Base-by-base conservation (phyloP, 2,797 vertebrate species). In the Dendrocincla fuliginosa region DNA sequence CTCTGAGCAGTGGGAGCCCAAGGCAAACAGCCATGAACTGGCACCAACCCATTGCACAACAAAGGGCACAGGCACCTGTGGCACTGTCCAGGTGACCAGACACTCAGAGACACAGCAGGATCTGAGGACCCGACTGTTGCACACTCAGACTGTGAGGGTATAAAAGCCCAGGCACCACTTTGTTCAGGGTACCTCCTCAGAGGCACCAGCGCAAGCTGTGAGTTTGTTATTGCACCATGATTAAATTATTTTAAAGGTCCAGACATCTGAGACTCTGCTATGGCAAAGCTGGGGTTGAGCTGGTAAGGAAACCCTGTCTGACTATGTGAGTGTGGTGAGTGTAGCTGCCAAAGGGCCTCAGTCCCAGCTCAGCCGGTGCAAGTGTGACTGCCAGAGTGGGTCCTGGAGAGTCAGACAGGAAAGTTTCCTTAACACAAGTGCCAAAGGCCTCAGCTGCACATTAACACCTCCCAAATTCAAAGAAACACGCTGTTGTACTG, bases 31-130 rank as follows among this genome's bases (percentile, higher is more conserved):
- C n/a, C 37, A 25, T 41, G 73, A 84, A 52, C 52, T 39, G 52
- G 44, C 27, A 65, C 14, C 0, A 0, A 57, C 19, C 11, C 24
- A 32, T 11, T 39, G 24, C 37, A 56, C 0, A 37, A 52, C 64
- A 46, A 46, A 67, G 52, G 28, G 10, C 20, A 16, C 37, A 65
- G 25, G 37, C 37, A 78, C 18, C n/a, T 77, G 57, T 56, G 30
- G 44, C n/a, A 46, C 44, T 52, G 16, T 67, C 44, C 73, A 52
- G 65, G 73, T 35, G 52, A 52, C 7, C 23, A 25, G 12, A 71
- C 30, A 42, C 65, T 49, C 44, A 46, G 57, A 33, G 50, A 57
- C 73, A 55, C 35, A 23, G 50, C 61, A 88, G 47, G 25, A 65
- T 46, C 42, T 47, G n/a, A 33, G 32, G 20, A 65, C 44, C 16